These are phyloP conservation scores for Tipula confusa DNA, from an alignment of 2,888 invertebrate species.

Conservation along the genomic window DNA sequence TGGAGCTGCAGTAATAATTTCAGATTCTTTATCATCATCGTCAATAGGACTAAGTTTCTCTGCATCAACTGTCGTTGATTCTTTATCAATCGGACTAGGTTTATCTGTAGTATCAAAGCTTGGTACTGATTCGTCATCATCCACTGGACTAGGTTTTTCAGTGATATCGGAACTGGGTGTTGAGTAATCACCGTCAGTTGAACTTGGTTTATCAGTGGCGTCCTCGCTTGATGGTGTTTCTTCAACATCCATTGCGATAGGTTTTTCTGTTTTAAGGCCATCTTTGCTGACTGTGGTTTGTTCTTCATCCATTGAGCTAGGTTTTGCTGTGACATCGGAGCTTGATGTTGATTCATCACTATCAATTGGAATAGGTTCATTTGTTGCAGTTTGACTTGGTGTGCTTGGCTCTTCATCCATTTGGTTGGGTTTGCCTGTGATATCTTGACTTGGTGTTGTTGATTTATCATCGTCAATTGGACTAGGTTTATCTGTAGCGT, in stretches of 20 bases:
- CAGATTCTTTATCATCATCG: not conserved
- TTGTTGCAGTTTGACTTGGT: not conserved
- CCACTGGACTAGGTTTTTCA: slow-evolving; percentile 32
- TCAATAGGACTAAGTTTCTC: slow-evolving; percentile 21
- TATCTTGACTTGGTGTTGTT: not conserved
- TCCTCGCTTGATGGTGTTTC: slow-evolving; percentile 35
- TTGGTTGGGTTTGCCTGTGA: not conserved
- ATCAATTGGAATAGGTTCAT: not conserved
- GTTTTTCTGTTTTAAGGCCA: slow-evolving; percentile 34
- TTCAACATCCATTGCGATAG: slow-evolving; percentile 33
- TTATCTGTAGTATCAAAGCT: not conserved
- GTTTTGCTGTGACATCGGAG: not conserved
- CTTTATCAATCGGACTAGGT: not conserved
- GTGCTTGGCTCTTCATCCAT: not conserved
- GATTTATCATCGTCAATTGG: not conserved
- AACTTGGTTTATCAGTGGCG: slow-evolving; percentile 34
- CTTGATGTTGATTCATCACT: not conserved
- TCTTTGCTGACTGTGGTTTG: slow-evolving; percentile 34
- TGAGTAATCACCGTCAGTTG: slow-evolving; percentile 36
- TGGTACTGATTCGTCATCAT: slow-evolving; percentile 37
- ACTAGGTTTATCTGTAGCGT: slow-evolving; percentile 13
- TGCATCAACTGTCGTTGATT: too few relatives aligned
- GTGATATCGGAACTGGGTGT: not conserved
- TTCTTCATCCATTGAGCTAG: slow-evolving; percentile 31
- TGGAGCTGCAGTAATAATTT: not conserved